phyloP scores from a whole-genome alignment of 1,140 invertebrate genomes.

The Amphibalanus amphitrite region DNA sequence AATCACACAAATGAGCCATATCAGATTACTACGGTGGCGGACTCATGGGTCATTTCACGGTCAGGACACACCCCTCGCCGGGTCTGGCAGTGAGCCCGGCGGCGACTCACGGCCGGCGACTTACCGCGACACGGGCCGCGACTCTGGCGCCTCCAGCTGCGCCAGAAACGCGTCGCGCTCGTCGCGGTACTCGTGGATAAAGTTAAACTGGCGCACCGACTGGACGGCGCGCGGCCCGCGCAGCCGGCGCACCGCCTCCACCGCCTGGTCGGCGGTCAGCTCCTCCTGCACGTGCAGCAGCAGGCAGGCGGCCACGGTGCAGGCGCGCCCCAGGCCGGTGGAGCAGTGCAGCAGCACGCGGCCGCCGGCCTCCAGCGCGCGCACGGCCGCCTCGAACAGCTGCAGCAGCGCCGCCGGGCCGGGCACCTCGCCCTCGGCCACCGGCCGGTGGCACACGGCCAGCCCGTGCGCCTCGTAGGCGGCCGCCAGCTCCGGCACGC shows the following conservation, averaged over 20 bases:
- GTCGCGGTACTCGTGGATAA: conserved; percentile 10
- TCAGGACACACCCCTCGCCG: no score
- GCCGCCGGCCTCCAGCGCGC: not conserved
- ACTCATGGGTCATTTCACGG: no score
- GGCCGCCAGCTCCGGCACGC: not conserved
- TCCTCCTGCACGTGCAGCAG: not conserved
- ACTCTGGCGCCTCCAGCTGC: no score
- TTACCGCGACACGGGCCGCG: no score
- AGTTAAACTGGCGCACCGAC: conserved; percentile 9
- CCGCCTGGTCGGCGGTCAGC: conserved; percentile 1
- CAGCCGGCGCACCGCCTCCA: conserved; percentile 3
- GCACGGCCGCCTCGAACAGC: not conserved
- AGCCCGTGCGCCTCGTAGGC: not conserved
- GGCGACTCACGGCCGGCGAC: no score
- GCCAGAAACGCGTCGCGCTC: conserved; percentile 3
- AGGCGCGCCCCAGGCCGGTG: conserved; percentile 6
- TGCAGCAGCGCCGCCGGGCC: not conserved
- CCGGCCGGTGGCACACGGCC: not conserved
- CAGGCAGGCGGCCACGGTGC: conserved; percentile 7
- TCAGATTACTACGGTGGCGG: no score
- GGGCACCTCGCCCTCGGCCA: not conserved
- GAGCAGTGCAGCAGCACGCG: conserved; percentile 8
- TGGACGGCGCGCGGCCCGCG: conserved; percentile 7
- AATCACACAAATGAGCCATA: no score
- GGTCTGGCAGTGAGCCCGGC: no score